Evolutionary conservation across 2,888 invertebrate species (phyloP), one percentile per base, ranked within the genome.

Genomic region (Atherix ibis): DNA sequence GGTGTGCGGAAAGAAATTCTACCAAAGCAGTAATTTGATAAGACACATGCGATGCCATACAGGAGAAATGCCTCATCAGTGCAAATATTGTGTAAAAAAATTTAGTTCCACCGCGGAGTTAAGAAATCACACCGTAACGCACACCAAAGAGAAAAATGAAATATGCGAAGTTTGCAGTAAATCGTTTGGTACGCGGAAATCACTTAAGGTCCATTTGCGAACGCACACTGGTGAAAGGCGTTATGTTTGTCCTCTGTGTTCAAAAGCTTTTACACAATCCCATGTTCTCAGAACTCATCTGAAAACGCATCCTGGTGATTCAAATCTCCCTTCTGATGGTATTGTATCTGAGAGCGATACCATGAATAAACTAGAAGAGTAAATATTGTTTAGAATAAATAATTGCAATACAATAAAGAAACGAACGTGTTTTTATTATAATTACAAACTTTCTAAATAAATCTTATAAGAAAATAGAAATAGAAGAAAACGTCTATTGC

Each of bases 71-170:
- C 32, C 30, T 9, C 35, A 35, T 24, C 12, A 27, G 12, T 40
- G 40, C 16, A 9, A 8, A 4, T 16, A 24, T 13, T 40, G 40
- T 15, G 4, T 14, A 5, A 40, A 38, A 27, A 36, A 34, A 13
- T 40, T 40, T 32, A 30, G 26, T 10, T 34, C 36, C 2, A 36
- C 32, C 12, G 8, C 32, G 4, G 38, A 34, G 27, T 28, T 40
- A n/a, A 27, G 18, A 26, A 35, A 36, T 30, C 40, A 40, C 30
- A 16, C 36, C 5, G 30, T 38, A 8, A 34, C 28, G 5, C 40
- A 40, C 19, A 40, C 40, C n/a, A 36, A 36, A n/a, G 38, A 36
- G 18, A 38, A 36, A 6, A 36, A 38, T 17, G 31, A 35, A 24
- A 17, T 32, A n/a, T 40, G 40, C 16, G 28, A 26, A 17, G 15